Conservation (phyloP, 2,113 vertebrate genomes). For the Drymodes brunneopygia region DNA sequence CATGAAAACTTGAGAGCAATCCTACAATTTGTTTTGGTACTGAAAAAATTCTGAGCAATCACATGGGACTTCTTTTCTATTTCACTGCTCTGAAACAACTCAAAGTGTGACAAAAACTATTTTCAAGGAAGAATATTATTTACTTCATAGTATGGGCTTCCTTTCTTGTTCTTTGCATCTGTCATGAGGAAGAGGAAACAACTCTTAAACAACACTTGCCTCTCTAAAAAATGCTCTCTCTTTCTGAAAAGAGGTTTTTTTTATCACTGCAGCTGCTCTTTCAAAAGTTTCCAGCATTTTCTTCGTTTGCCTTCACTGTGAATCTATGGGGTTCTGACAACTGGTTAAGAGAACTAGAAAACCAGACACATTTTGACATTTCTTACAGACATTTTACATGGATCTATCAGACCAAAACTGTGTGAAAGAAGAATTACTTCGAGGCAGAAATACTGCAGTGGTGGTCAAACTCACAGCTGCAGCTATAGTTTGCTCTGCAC, state of each 20-base stretch:
- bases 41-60: background rate
- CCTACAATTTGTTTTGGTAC: background rate
- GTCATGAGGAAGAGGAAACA: background rate
- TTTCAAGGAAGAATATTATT: background rate
- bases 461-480: background rate
- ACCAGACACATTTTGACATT: background rate
- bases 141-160: background rate
- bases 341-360: background rate
- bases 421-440: background rate
- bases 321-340: background rate
- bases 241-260: background rate
- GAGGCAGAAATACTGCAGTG: background rate
- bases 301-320: background rate
- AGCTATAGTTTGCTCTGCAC: background rate
- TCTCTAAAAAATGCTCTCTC: background rate
- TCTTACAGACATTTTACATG: background rate
- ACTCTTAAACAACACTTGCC: background rate
- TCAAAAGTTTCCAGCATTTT: background rate
- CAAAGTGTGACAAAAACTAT: background rate
- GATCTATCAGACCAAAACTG: background rate
- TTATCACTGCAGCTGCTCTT: background rate
- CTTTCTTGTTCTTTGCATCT: background rate
- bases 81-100: background rate
- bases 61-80: background rate
- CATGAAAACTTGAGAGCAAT: background rate